Evolutionary conservation across 2,797 vertebrate species (phyloP), one percentile per base, ranked within the genome.

Genomic region (Crenuchus spilurus): DNA sequence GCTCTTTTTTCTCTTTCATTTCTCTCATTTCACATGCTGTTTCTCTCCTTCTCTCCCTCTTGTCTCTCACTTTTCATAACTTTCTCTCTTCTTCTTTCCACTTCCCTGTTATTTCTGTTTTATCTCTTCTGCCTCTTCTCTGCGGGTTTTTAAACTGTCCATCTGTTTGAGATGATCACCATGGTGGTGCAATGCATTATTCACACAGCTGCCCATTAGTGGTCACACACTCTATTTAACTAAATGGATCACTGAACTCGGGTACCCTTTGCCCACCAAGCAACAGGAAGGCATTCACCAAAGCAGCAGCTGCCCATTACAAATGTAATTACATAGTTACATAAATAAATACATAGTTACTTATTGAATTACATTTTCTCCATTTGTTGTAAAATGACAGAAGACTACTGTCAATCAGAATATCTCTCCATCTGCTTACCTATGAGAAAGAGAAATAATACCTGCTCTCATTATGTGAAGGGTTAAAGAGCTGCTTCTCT

Each of bases 121-220:
- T 69, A 10, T 57, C 26, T n/a, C 39, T 66, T 26, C 31, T 58
- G 57, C 61, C 30, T 74, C 77, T 76, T 54, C 35, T 51, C 48
- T 10, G 28, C 33, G 55, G 42, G 49, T 70, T 33, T 63, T 77
- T 77, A n/a, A 71, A 42, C 71, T 79, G 46, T 48, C 54, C 30
- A 13, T 63, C 57, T 60, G 68, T 55, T 70, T 57, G 51, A 51
- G 51, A 42, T 54, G 55, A 55, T 72, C 46, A 54, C 55, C 48
- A 61, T 5, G n/a, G 22, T 26, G 22, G 44, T 28, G 20, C 30
- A 16, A 42, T 9, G 5, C 46, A 61, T 76, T 69, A 41, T 51
- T 72, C 22, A 39, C 42, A 22, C 52, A 26, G n/a, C 63, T 48
- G 28, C 46, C 65, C 33, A 44, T 61, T 77, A 67, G n/a, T 66